Evolutionary conservation across 2,113 vertebrate species (phyloP).

Genomic region (Rhizomys pruinosus): DNA sequence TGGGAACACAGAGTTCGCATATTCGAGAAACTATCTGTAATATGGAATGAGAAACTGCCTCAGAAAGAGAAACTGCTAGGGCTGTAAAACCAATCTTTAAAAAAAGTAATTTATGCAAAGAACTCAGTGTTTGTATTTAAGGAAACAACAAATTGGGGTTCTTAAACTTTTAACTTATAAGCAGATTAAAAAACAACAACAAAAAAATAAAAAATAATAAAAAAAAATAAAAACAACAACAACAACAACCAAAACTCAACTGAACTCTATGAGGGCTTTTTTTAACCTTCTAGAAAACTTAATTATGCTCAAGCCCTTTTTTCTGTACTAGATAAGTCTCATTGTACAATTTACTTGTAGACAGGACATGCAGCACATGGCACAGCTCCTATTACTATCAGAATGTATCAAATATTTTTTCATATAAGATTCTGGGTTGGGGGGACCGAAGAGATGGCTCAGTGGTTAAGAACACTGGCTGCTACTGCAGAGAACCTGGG

Average conservation of each 20-base stretch:
- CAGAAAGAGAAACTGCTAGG: background rate
- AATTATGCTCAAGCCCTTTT: background rate
- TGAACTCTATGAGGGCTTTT: background rate
- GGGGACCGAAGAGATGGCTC: background rate
- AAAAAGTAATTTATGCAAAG: background rate
- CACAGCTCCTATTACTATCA: background rate
- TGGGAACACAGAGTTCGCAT: background rate
- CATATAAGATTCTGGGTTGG: background rate
- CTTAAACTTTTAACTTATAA: slow-evolving; percentile 23
- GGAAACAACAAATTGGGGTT: background rate
- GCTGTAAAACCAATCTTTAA: slow-evolving; percentile 27
- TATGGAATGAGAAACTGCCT: background rate
- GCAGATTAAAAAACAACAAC: slow-evolving; percentile 16
- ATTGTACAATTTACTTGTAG: background rate
- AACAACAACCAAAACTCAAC: too few relatives aligned
- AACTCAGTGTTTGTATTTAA: background rate
- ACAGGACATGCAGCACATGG: background rate
- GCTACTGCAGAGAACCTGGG: too few relatives aligned
- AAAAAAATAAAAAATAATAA: too few relatives aligned
- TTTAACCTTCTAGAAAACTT: slow-evolving; percentile 37
- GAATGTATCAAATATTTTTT: background rate
- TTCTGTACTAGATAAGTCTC: background rate
- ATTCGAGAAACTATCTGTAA: background rate
- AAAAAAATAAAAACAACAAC: too few relatives aligned
- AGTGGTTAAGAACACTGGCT: too few relatives aligned